A percentile compares a stretch with the other conserved stretches of the same genome.
These are phyloP conservation scores for Rallus crepitans DNA, from an alignment of 2,797 vertebrate species.

Conservation along the genomic window DNA sequence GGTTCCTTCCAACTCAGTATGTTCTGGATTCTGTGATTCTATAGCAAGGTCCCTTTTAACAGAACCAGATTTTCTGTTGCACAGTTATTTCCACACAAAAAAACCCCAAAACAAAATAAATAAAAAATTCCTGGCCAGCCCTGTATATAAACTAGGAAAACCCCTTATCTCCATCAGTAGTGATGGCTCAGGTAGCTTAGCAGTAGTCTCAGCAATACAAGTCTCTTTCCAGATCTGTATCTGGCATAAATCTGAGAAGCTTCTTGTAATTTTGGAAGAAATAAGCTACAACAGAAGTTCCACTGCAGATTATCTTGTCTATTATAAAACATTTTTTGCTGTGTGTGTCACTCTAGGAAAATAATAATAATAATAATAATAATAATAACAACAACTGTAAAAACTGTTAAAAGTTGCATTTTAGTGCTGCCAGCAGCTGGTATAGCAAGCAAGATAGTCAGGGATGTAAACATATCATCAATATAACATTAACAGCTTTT, in stretches of 20 bases:
- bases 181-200: not conserved
- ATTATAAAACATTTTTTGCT: not conserved
- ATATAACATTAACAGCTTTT: constrained; percentile 26
- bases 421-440: constrained; percentile 35
- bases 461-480: not conserved
- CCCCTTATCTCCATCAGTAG: not conserved
- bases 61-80: not conserved
- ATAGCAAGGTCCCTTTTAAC: not conserved
- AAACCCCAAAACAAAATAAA: too few relatives aligned
- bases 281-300: not conserved
- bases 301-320: not conserved
- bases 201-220: not conserved
- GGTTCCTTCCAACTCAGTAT: too few relatives aligned
- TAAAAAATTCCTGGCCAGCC: not conserved
- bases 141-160: not conserved
- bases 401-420: not conserved
- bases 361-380: not conserved
- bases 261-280: not conserved
- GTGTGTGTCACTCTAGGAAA: not conserved
- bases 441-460: not conserved
- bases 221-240: not conserved
- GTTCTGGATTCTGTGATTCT: not conserved
- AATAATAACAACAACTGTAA: not conserved
- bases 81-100: not conserved
- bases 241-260: not conserved